Evolutionary conservation across 2,113 vertebrate species (phyloP), one percentile per base, ranked within the genome.

Genomic region (Halichoerus grypus): DNA sequence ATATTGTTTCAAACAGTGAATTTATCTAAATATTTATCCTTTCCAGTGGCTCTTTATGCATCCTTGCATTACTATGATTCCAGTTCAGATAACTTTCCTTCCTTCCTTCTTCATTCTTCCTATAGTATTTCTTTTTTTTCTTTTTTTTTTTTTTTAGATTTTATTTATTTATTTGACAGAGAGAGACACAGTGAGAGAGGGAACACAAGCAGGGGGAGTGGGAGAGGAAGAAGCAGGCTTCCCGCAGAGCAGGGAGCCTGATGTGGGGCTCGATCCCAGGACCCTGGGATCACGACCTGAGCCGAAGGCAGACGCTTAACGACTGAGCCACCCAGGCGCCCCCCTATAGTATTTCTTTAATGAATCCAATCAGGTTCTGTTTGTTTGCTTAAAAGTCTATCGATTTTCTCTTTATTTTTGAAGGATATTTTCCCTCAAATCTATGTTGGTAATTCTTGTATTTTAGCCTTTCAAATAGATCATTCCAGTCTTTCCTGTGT

Each of bases 401-500:
- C 10, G 12, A 84, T 53, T 84, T 84, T 63, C 49, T 93, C 7
- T 77, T 83, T 88, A 39, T 46, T 91, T 83, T 81, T 51, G 21
- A 84, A 71, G 7, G 18, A 26, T 33, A 74, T 86, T 91, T 55
- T 72, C 6, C 15, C 74, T 91, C 18, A 81, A 24, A 74, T 96
- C 22, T 65, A 55, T 65, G 46, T 16, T 74, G 24, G 1, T 33
- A 93, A 28, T 51, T 77, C 31, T 46, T 65, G 33, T 39, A 81
- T 87, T 59, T 91, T 33, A 87, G 65, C 46, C 74, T 49, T 51
- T 91, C 19, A 91, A 94, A 16, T 74, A 22, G 57, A 81, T 91
- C n/a, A 74, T 80, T 91, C 18, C 15, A 39, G 12, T 81, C 36
- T 86, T 91, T 87, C 91, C 36, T 91, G 6, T 46, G 18, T 94